phyloP scores from a whole-genome alignment of 2,113 vertebrate genomes.

The Pedionomus torquatus region DNA sequence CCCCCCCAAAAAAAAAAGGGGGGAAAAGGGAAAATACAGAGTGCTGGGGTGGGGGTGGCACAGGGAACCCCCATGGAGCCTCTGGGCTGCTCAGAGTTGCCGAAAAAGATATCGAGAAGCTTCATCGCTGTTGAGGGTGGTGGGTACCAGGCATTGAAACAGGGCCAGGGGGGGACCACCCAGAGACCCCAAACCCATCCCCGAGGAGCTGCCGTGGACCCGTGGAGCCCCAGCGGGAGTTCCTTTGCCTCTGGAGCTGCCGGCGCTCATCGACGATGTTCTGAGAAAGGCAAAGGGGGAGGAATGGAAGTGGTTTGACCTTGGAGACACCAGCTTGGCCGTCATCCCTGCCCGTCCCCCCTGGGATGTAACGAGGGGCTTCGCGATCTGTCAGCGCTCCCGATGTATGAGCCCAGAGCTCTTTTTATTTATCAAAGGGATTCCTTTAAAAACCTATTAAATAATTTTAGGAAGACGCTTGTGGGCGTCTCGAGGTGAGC shows the following conservation, averaged over 20 bases:
- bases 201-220: no score
- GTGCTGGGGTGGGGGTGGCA: no score
- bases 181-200: no score
- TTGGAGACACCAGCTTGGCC: not conserved
- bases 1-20: no score
- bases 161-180: no score
- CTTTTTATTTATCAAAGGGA: not conserved
- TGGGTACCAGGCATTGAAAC: no score
- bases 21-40: no score
- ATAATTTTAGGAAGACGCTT: rapidly evolving
- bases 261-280: rapidly evolving
- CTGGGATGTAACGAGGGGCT: not conserved
- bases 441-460: not conserved
- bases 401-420: rapidly evolving
- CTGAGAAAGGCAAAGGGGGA: not conserved
- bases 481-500: rapidly evolving
- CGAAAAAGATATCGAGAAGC: no score
- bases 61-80: no score
- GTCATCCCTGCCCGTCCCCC: not conserved
- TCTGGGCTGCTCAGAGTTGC: no score
- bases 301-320: not conserved
- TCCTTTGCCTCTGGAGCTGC: not conserved
- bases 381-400: not conserved
- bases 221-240: no score
- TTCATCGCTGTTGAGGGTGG: no score